phyloP scores from a whole-genome alignment of 2,797 vertebrate genomes.

The Notolepis coatsorum region DNA sequence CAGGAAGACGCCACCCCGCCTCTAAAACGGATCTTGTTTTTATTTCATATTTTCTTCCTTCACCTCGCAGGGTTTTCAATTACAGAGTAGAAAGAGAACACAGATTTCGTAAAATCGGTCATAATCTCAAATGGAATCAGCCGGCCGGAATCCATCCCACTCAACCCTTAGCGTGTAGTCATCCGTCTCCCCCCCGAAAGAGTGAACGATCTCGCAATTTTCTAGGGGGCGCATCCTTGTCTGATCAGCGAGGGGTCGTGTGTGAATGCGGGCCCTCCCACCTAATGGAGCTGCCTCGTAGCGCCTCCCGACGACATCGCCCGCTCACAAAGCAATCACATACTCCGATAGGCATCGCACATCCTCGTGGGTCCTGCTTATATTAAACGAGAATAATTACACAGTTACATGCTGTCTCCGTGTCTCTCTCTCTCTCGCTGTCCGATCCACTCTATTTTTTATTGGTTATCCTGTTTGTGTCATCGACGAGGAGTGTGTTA shows the following conservation, averaged over 20 bases:
- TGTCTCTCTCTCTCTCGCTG: not conserved
- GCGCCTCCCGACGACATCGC: conserved; percentile 38
- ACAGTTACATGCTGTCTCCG: conserved; percentile 33
- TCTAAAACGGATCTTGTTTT: too few relatives aligned
- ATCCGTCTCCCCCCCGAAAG: conserved; percentile 12
- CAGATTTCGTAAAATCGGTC: too few relatives aligned
- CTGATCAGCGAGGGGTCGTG: conserved; percentile 35
- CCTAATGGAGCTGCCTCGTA: conserved; percentile 52
- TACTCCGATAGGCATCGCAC: conserved; percentile 59
- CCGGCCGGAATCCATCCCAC: not conserved
- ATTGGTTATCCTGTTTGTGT: too few relatives aligned
- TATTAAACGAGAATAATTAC: conserved; percentile 67
- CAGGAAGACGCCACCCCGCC: not conserved
- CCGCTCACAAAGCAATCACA: conserved; percentile 68
- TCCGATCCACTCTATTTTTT: conserved; percentile 11
- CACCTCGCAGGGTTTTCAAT: not conserved
- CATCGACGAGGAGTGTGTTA: conserved; percentile 16
- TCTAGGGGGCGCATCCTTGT: conserved; percentile 31
- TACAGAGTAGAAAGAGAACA: not conserved
- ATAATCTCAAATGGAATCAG: too few relatives aligned
- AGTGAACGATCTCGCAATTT: conserved; percentile 6
- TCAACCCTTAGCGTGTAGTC: conserved; percentile 20
- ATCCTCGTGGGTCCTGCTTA: conserved; percentile 42
- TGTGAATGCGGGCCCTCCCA: conserved; percentile 33
- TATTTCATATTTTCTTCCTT: conserved; percentile 1